A percentile compares a stretch with the other conserved stretches of the same genome.
These are phyloP conservation scores for Sphecodes monilicornis DNA, from an alignment of 2,888 invertebrate genomes.

Conservation along the genomic window DNA sequence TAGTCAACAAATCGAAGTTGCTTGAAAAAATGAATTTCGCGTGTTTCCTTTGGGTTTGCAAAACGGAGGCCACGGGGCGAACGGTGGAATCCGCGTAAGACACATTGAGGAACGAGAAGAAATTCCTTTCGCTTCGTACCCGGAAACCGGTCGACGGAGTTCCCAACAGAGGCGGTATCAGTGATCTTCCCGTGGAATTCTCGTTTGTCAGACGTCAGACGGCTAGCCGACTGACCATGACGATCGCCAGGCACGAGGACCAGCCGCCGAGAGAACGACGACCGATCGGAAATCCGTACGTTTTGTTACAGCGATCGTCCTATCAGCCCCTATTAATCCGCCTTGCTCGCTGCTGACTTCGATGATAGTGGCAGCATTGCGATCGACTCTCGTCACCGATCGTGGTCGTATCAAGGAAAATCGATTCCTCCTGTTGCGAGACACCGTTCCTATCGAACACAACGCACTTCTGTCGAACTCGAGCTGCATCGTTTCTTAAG, in stretches of 20 bases:
- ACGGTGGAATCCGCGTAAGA: constrained; percentile 40
- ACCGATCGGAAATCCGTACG: constrained; percentile 59
- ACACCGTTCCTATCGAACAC: background rate
- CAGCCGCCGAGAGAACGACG: constrained; percentile 55
- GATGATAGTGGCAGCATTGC: constrained; percentile 53
- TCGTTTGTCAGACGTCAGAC: constrained; percentile 71
- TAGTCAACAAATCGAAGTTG: background rate
- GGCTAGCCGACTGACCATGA: constrained; percentile 64
- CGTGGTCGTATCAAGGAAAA: constrained; percentile 23
- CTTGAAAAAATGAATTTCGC: background rate
- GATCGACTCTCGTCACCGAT: constrained; percentile 59
- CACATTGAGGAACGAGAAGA: constrained; percentile 45
- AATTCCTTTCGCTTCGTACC: constrained; percentile 61
- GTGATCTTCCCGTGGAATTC: constrained; percentile 69
- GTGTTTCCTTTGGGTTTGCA: background rate
- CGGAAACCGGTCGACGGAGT: constrained; percentile 68
- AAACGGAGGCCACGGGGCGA: constrained; percentile 11
- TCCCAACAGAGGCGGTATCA: constrained; percentile 59
- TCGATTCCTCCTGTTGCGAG: constrained; percentile 32
- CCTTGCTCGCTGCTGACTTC: constrained; percentile 25
- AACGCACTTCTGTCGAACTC: background rate
- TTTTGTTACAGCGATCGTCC: constrained; percentile 52
- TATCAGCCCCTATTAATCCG: constrained; percentile 67
- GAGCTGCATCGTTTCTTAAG: background rate
- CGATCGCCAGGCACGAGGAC: constrained; percentile 49